Conservation (phyloP, 2,888 invertebrate species). For the Hypsopygia costalis region DNA sequence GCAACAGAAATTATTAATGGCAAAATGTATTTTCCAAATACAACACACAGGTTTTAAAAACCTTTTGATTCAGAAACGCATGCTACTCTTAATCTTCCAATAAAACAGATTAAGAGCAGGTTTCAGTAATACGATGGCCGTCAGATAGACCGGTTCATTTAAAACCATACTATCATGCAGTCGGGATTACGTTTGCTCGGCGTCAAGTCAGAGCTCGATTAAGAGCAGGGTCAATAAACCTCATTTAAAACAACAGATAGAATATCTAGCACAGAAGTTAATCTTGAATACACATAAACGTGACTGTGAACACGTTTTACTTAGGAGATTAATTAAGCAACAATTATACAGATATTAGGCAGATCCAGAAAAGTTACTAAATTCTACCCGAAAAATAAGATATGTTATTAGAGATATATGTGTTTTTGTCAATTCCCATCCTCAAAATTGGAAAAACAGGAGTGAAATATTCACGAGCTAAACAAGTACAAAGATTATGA, state of each 20-base stretch:
- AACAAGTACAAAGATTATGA: no score
- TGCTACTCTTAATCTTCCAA: neutral
- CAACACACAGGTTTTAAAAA: neutral
- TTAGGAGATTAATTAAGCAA: no score
- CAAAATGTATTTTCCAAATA: neutral
- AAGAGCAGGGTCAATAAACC: neutral
- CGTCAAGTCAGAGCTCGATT: neutral
- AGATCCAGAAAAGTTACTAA: no score
- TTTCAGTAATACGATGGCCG: neutral
- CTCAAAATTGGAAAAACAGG: no score
- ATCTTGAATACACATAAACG: no score
- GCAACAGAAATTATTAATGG: no score
- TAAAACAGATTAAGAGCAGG: neutral
- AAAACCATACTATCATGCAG: neutral
- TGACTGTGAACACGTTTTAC: no score
- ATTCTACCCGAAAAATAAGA: no score
- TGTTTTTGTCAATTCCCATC: no score
- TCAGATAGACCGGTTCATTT: neutral
- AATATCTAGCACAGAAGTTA: neutral
- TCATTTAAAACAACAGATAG: neutral
- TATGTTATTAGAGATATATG: no score
- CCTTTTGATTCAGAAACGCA: neutral
- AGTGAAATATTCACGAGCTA: no score
- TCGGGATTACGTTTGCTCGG: neutral
- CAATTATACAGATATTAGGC: no score